A percentile compares a stretch with the other conserved stretches of the same genome.
phyloP scores from a whole-genome alignment of 2,113 vertebrate species.

The Laticauda colubrina region DNA sequence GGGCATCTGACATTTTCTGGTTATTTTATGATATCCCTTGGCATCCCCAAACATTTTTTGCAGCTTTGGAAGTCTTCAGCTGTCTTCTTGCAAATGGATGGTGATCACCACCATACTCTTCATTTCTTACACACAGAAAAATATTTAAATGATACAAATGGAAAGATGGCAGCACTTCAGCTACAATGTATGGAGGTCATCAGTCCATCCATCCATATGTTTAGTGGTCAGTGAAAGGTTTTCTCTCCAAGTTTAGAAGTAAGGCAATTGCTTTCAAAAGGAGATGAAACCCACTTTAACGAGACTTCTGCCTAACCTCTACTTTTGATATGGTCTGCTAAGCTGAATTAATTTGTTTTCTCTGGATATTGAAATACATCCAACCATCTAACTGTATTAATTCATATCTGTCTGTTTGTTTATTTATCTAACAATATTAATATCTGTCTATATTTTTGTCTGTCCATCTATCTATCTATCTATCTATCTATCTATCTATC shows the following conservation, averaged over 20 bases:
- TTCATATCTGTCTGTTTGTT: background rate
- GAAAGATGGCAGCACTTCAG: background rate
- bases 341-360: background rate
- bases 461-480: no score
- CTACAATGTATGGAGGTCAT: background rate
- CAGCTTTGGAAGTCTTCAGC: background rate
- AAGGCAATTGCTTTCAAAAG: background rate
- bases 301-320: background rate
- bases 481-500: no score
- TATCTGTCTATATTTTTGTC: no score
- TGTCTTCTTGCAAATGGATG: background rate
- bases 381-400: background rate
- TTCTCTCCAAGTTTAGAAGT: background rate
- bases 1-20: background rate
- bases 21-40: background rate
- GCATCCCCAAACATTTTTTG: background rate
- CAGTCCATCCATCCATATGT: background rate
- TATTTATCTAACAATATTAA: no score
- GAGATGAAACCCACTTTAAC: background rate
- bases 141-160: background rate
- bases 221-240: background rate
- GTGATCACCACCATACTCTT: background rate
- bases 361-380: background rate
- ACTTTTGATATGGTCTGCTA: background rate
- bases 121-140: background rate